phyloP scores from a whole-genome alignment of 1,140 invertebrate species.

The Fopius arisanus region DNA sequence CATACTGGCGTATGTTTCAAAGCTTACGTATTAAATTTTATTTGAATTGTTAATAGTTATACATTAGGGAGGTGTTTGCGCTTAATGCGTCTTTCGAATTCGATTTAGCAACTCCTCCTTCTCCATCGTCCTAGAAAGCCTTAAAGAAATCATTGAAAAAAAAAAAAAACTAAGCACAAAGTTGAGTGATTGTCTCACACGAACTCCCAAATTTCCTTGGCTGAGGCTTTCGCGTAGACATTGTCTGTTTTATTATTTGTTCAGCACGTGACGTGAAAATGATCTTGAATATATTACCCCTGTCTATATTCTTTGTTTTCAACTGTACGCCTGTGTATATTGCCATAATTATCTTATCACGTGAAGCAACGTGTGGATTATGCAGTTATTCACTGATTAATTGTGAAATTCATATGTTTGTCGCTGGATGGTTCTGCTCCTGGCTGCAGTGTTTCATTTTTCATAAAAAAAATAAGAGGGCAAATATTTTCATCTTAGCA shows the following conservation, averaged over 20 bases:
- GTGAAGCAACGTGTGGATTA: neutral
- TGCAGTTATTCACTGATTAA: neutral
- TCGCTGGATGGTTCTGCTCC: neutral
- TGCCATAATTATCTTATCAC: neutral
- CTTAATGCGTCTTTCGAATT: neutral
- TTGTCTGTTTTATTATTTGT: constrained; percentile 40
- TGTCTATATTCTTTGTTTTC: neutral
- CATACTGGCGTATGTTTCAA: constrained; percentile 1
- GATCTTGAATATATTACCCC: constrained; percentile 14
- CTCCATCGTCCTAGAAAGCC: neutral
- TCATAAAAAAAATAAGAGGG: neutral
- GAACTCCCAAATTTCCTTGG: neutral
- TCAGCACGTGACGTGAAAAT: constrained; percentile 40
- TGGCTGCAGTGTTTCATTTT: neutral
- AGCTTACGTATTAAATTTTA: constrained; percentile 8
- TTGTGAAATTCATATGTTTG: neutral
- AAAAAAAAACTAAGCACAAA: neutral
- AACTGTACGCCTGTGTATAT: constrained; percentile 6
- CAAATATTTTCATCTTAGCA: neutral
- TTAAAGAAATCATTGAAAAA: neutral
- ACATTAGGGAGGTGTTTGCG: neutral
- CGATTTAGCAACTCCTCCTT: neutral
- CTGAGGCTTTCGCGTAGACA: constrained; percentile 42
- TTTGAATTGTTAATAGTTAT: neutral
- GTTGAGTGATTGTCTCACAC: constrained; percentile 19